Percentiles rank a stretch among this genome's conserved stretches.
Conservation (phyloP, 2,797 vertebrate species). For the Urocyon cinereoargenteus region DNA sequence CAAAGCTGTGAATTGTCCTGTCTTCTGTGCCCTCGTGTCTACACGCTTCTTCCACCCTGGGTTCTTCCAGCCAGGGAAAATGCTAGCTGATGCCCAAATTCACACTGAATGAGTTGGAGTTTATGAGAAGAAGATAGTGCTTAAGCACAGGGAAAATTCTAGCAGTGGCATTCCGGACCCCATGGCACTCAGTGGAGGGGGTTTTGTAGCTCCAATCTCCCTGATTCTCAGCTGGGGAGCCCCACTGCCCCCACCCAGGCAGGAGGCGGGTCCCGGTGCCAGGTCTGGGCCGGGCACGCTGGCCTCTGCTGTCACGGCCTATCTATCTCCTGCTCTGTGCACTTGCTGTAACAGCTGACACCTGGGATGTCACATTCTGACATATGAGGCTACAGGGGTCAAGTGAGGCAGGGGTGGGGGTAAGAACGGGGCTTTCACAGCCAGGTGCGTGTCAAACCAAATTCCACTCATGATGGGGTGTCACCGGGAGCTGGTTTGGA, state of each 20-base stretch:
- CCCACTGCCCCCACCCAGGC: background rate
- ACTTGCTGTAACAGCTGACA: conserved; percentile 43
- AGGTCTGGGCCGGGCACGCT: background rate
- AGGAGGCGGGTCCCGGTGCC: background rate
- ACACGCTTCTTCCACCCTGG: background rate
- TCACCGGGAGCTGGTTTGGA: conserved; percentile 41
- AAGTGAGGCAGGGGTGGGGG: background rate
- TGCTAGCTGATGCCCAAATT: background rate
- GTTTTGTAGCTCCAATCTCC: background rate
- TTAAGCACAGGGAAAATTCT: background rate
- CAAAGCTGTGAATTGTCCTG: background rate
- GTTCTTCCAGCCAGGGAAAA: background rate
- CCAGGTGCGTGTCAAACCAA: conserved; percentile 71
- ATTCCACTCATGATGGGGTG: conserved; percentile 25
- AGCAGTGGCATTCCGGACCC: background rate
- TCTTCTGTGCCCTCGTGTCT: background rate
- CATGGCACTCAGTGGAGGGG: too few relatives aligned
- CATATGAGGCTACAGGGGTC: conserved; percentile 13
- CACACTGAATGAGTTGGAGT: background rate
- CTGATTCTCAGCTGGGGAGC: background rate
- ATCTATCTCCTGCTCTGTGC: background rate
- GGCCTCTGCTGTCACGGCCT: conserved; percentile 25
- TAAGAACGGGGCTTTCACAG: background rate
- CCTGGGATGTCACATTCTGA: conserved; percentile 66
- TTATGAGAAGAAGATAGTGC: background rate